Conservation (phyloP, 2,113 vertebrate genomes). For the Rhegmatorhina hoffmannsi region DNA sequence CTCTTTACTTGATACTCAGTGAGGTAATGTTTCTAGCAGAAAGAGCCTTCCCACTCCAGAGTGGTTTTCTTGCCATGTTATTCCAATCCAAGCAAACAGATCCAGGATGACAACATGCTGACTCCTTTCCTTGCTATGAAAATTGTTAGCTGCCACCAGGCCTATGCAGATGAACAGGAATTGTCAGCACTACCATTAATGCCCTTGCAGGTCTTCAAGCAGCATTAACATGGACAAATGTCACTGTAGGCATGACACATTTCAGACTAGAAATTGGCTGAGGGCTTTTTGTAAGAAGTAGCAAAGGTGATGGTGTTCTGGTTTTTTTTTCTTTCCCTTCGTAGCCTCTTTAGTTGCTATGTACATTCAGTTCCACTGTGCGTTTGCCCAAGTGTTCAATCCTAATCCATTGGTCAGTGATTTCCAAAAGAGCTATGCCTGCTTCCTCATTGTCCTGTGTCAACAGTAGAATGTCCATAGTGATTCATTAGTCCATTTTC, state of each 20-base stretch:
- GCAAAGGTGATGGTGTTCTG: background rate
- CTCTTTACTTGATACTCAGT: background rate
- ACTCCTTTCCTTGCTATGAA: slow-evolving; percentile 10
- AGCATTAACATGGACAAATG: slow-evolving; percentile 17
- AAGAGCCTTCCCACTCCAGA: background rate
- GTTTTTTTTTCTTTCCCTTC: background rate
- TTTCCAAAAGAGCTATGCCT: background rate
- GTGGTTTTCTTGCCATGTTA: slow-evolving; percentile 4
- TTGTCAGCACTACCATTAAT: slow-evolving; percentile 28
- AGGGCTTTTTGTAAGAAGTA: background rate
- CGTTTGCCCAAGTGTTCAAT: background rate
- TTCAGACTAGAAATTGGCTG: background rate
- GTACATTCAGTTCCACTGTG: background rate
- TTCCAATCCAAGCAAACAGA: background rate
- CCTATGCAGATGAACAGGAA: slow-evolving; percentile 9
- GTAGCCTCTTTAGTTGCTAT: background rate
- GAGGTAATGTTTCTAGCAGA: background rate
- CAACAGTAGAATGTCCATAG: background rate
- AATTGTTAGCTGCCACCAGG: slow-evolving; percentile 41
- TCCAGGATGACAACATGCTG: slow-evolving; percentile 36
- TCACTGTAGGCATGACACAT: slow-evolving; percentile 3
- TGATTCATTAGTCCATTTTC: background rate
- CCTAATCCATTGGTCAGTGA: background rate
- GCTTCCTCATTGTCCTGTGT: background rate
- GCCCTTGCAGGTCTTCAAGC: slow-evolving; percentile 10